phyloP scores from a whole-genome alignment of 2,797 vertebrate genomes.

The Microchirus variegatus region DNA sequence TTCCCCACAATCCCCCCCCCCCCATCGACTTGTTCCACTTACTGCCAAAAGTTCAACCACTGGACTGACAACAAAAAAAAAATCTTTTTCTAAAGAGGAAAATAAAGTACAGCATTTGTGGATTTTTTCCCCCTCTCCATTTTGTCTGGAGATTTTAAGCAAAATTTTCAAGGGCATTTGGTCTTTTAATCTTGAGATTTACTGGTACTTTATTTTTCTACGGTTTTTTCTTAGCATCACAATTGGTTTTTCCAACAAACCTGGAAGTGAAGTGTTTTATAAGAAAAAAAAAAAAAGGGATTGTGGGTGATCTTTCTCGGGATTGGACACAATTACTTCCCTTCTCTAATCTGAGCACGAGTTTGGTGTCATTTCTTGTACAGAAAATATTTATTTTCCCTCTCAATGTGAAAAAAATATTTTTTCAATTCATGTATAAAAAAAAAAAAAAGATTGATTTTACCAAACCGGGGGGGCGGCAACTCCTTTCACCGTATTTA shows the following conservation, averaged over 20 bases:
- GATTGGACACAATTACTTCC: slow-evolving; percentile 31
- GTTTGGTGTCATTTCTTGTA: slow-evolving; percentile 70
- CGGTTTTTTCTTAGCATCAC: slow-evolving; percentile 69
- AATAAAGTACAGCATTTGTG: slow-evolving; percentile 53
- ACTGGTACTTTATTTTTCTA: slow-evolving; percentile 79
- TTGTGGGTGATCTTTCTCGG: slow-evolving; percentile 62
- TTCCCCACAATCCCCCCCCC: slow-evolving; percentile 54
- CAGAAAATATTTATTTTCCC: slow-evolving; percentile 71
- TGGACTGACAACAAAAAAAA: slow-evolving; percentile 41
- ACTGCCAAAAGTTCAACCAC: slow-evolving; percentile 54
- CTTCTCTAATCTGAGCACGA: slow-evolving; percentile 28
- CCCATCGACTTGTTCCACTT: slow-evolving; percentile 47
- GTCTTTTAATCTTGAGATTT: slow-evolving; percentile 77
- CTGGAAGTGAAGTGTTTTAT: slow-evolving; percentile 43
- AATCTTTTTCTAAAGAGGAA: slow-evolving; percentile 35
- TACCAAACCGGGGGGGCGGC: slow-evolving; percentile 43
- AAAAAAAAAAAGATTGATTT: slow-evolving; percentile 47
- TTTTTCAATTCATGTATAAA: slow-evolving; percentile 72
- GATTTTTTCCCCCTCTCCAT: slow-evolving; percentile 53
- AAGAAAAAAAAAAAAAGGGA: slow-evolving; percentile 35
- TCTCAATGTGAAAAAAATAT: slow-evolving; percentile 70
- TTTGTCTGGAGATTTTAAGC: slow-evolving; percentile 70
- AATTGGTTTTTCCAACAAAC: slow-evolving; percentile 63
- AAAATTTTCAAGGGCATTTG: slow-evolving; percentile 71
- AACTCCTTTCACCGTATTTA: slow-evolving; percentile 46